phyloP scores from a whole-genome alignment of 2,113 vertebrate species.

The Callopanchax toddi region DNA sequence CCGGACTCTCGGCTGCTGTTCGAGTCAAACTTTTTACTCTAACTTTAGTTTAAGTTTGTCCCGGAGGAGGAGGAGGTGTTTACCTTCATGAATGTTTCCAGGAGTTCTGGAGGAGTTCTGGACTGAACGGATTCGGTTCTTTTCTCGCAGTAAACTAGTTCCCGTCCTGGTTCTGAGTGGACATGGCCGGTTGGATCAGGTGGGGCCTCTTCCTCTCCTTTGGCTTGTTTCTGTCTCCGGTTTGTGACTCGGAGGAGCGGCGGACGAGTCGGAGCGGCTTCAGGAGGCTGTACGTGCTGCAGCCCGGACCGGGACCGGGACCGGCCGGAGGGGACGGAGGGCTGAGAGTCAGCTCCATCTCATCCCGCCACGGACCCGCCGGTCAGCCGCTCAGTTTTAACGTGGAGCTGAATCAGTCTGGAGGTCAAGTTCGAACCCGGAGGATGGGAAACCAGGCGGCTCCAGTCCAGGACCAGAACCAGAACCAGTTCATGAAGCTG shows the following conservation, averaged over 20 bases:
- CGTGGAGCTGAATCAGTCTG: slow-evolving; percentile 79
- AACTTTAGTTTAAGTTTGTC: background rate
- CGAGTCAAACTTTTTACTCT: background rate
- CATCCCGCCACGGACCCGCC: slow-evolving; percentile 67
- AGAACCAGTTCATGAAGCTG: slow-evolving; percentile 71
- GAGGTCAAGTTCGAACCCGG: slow-evolving; percentile 83
- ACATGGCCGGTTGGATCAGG: slow-evolving; percentile 79
- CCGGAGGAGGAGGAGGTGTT: background rate
- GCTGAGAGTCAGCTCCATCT: slow-evolving; percentile 74
- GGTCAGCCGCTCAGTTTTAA: slow-evolving; percentile 80
- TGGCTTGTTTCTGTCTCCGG: slow-evolving; percentile 63
- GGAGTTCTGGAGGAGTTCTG: slow-evolving; percentile 27
- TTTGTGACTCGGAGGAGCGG: slow-evolving; percentile 70
- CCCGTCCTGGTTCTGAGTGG: too few species aligned
- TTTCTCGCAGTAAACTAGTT: too few species aligned
- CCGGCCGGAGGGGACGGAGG: slow-evolving; percentile 69
- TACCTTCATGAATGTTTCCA: slow-evolving; percentile 46
- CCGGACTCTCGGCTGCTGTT: slow-evolving; percentile 11
- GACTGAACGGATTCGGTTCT: slow-evolving; percentile 21
- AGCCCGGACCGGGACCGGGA: slow-evolving; percentile 77
- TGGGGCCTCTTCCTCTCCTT: slow-evolving; percentile 81
- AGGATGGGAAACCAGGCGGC: slow-evolving; percentile 81
- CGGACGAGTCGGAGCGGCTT: slow-evolving; percentile 76
- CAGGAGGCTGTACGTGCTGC: slow-evolving; percentile 86
- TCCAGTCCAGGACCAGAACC: slow-evolving; percentile 70